These are phyloP conservation scores for Aphyosemion australe DNA, from an alignment of 2,113 vertebrate genomes.

Conservation along the genomic window DNA sequence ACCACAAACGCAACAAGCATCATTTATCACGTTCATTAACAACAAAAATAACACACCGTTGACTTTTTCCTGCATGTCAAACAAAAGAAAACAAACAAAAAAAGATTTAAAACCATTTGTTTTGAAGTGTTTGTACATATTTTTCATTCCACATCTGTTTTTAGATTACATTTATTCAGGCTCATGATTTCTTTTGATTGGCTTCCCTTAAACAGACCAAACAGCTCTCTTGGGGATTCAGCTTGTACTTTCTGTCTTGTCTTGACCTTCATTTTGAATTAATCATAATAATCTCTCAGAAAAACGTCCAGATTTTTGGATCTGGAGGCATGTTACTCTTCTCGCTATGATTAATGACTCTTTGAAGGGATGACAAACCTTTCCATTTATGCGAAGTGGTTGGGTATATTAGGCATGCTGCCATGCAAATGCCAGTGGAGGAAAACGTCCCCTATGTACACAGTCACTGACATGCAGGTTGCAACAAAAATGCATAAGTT, in stretches of 20 bases:
- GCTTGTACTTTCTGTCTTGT: constrained; percentile 23
- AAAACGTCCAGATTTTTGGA: constrained; percentile 2
- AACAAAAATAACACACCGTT: neutral
- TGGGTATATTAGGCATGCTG: too few relatives aligned
- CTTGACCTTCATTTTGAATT: constrained; percentile 17
- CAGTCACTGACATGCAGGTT: too few relatives aligned
- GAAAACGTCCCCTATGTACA: too few relatives aligned
- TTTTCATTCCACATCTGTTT: constrained; percentile 53
- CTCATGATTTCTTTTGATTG: constrained; percentile 41
- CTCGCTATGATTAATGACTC: constrained; percentile 34
- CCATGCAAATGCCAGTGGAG: too few relatives aligned
- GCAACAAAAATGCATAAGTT: too few relatives aligned
- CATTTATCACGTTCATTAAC: neutral
- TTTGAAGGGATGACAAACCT: neutral
- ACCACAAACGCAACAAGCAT: neutral
- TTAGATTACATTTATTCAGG: constrained; percentile 27
- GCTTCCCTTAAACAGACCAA: constrained; percentile 24
- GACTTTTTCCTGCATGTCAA: neutral
- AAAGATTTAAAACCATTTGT: neutral
- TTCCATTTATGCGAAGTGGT: too few relatives aligned
- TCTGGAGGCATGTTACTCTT: constrained; percentile 7
- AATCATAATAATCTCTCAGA: constrained; percentile 7
- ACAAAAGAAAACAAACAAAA: neutral
- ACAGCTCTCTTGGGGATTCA: constrained; percentile 27
- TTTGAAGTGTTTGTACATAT: constrained; percentile 22